Conservation (phyloP, 1,140 invertebrate species). For the Bombus balteatus region DNA sequence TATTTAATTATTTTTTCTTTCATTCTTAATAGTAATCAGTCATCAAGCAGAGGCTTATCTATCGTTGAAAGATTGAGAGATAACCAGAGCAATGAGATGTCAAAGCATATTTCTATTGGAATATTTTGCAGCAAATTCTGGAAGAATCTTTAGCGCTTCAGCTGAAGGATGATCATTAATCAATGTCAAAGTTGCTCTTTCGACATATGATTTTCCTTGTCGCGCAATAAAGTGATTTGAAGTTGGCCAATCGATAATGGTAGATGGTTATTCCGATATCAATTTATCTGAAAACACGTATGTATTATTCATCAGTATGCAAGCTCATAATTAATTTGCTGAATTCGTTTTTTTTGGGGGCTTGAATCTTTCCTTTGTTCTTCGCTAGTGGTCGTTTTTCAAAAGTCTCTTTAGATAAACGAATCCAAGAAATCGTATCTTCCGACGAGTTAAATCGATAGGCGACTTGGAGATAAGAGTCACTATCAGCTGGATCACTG, state of each 20-base stretch:
- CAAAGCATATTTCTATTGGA: background rate
- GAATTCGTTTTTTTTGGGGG: background rate
- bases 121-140: background rate
- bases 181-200: background rate
- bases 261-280: background rate
- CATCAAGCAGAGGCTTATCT: background rate
- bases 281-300: background rate
- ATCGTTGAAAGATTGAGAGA: background rate
- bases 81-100: background rate
- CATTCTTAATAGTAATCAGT: background rate
- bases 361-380: background rate
- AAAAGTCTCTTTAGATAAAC: constrained; percentile 5
- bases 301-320: background rate
- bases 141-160: background rate
- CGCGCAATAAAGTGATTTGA: background rate
- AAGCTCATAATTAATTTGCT: background rate
- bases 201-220: background rate
- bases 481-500: background rate
- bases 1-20: background rate
- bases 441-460: constrained; percentile 7
- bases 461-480: background rate
- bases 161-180: background rate
- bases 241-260: background rate
- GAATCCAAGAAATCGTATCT: background rate
- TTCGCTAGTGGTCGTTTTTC: background rate